Evolutionary conservation across 2,888 invertebrate genomes (phyloP).

Genomic region (Romanomermis culicivorax): DNA sequence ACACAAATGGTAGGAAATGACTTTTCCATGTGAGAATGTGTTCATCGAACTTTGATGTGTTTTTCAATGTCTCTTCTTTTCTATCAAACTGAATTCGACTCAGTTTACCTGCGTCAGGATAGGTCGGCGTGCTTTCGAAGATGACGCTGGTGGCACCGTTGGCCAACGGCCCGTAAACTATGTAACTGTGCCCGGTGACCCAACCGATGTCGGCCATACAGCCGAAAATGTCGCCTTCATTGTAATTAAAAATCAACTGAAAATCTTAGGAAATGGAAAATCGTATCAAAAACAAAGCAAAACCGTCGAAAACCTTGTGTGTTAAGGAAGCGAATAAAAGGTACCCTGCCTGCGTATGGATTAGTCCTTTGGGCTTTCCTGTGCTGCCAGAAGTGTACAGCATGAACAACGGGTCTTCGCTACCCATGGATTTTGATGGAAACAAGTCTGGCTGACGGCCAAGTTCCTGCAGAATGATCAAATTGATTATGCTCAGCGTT

Average conservation of each 20-base stretch:
- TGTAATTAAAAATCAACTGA: conserved; percentile 34
- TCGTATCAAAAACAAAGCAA: not conserved
- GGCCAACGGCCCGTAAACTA: conserved; percentile 36
- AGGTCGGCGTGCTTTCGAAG: conserved; percentile 36
- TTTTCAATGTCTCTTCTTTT: no score
- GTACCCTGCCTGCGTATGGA: conserved; percentile 34
- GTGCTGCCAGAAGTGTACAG: conserved; percentile 38
- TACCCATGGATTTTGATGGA: conserved; percentile 30
- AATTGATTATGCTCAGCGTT: not conserved
- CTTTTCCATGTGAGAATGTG: no score
- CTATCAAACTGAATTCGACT: no score
- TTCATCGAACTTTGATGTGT: no score
- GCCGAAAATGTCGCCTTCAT: conserved; percentile 31
- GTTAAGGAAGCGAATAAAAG: conserved; percentile 32
- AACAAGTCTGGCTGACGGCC: conserved; percentile 19
- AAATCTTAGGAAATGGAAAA: no score
- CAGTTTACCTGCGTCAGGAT: conserved; percentile 34
- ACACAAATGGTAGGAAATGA: no score
- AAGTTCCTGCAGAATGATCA: conserved; percentile 20
- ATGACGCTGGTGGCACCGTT: conserved; percentile 35
- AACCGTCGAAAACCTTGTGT: conserved; percentile 24
- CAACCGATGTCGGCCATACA: conserved; percentile 38
- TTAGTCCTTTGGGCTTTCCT: conserved; percentile 35
- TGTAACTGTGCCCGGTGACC: conserved; percentile 34
- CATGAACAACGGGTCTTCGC: conserved; percentile 35